Base-by-base conservation (phyloP, 2,888 invertebrate genomes). In the Athalia circularis region DNA sequence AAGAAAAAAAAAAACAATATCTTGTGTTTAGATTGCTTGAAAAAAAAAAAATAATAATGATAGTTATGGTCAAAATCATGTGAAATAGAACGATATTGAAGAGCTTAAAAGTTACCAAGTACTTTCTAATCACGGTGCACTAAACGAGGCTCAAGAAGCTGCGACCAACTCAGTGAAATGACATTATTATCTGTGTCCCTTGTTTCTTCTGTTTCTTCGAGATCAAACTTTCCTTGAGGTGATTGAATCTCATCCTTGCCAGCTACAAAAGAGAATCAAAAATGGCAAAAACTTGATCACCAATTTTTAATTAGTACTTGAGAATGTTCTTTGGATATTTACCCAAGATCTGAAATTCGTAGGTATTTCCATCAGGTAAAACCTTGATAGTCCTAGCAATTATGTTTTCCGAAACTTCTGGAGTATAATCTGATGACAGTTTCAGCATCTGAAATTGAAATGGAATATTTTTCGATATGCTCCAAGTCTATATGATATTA, bases 361-460 rank as follows among this genome's bases (percentile, higher is more conserved):
- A 86, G 7, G 79, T 68, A 52, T 77, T 78, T 13, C 77, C 81
- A 13, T 83, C 82, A 8, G 80, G 29, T 62, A 78, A 80, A 79
- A 79, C 83, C 7, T 80, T 78, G 43, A 87, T 6, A 4, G 88
- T 87, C 83, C 88, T 83, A 0, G 87, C 91, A 43, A 90, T 79
- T 65, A 91, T 89, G 52, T 84, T 84, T 8, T 87, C 83, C 0
- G 91, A 91, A 13, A 91, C 52, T 80, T 88, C 86, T 5, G 91
- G 91, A n/a, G 87, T 86, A 79, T 91, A 92, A 81, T 89, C 85
- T 45, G 84, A 81, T 29, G 85, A 88, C 64, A 91, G 86, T 82
- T 86, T 89, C 4, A 91, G 83, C 80, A 89, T 88, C 91, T 91
- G 80, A 15, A 84, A 84, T 70, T 76, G 65, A 80, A 9, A 45